These are phyloP conservation scores for Teleogryllus occipitalis DNA, from an alignment of 1,140 invertebrate species.

Conservation along the genomic window DNA sequence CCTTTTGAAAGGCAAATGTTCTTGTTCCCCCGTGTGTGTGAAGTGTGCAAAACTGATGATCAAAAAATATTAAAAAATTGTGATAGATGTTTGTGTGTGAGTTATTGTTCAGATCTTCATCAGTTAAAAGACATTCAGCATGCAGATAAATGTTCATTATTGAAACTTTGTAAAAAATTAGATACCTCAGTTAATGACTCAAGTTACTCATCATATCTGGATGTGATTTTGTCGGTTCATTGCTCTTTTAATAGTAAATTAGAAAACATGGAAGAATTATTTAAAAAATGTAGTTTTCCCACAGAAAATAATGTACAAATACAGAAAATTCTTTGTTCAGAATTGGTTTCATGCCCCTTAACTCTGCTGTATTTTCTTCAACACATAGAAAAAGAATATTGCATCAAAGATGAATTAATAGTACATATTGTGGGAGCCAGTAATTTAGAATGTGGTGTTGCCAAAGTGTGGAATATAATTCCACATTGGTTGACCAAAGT, in stretches of 20 bases:
- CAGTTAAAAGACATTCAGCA: neutral
- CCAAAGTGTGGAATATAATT: no score
- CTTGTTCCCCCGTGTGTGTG: constrained; percentile 15
- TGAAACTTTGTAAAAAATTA: constrained; percentile 11
- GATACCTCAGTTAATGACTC: constrained; percentile 11
- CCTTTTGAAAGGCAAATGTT: constrained; percentile 18
- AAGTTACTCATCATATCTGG: neutral
- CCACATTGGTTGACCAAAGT: no score
- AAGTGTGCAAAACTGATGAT: constrained; percentile 7
- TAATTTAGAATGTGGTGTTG: neutral
- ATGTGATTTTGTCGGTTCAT: neutral
- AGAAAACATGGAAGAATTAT: no score
- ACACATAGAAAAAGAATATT: no score
- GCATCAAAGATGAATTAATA: neutral
- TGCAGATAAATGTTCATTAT: constrained; percentile 1
- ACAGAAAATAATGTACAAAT: neutral
- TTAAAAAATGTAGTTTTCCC: constrained; percentile 9
- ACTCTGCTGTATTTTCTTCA: constrained; percentile 9
- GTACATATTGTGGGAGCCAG: constrained; percentile 20
- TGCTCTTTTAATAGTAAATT: constrained; percentile 7
- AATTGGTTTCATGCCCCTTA: constrained; percentile 16
- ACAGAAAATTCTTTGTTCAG: constrained; percentile 7
- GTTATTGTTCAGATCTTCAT: constrained; percentile 14
- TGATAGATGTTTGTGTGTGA: constrained; percentile 7
- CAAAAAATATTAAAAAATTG: constrained; percentile 3